Base-by-base conservation (phyloP, 2,888 invertebrate genomes). In the Spodoptera littoralis region DNA sequence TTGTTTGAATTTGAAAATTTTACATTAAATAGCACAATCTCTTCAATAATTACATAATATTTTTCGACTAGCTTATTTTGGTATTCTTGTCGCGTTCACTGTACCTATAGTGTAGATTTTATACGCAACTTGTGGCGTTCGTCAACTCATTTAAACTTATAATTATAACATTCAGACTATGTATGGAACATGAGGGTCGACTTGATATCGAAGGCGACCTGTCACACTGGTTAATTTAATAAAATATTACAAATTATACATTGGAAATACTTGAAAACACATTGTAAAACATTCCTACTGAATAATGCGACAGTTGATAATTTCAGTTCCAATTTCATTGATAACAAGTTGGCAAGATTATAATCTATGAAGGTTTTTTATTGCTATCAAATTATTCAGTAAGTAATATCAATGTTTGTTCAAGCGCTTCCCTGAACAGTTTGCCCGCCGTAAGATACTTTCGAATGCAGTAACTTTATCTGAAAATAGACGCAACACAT, bases 61-160 rank as follows among this genome's bases (percentile, higher is more conserved):
- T 36, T 70, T 67, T 73, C 61, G 77, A 78, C 77, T 78, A 78
- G 79, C 55, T 76, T 74, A 30, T 78, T 79, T 78, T 79, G 77
- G 79, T 78, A 76, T 63, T 57, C 18, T 47, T 48, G 58, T 61
- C 59, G 61, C 64, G 72, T 65, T 57, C 12, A 43, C 49, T 56
- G 24, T 46, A 52, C 36, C 36, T 36, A 8, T 36, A 51, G 55
- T 3, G 54, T 11, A 22, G 43, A 44, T 36, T 27, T 42, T 65
- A 51, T 51, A 53, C 59, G 63, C 72, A 72, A 66, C 60, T 45
- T 30, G 8, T 24, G 57, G 58, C 69, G 59, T 55, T 72, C 58
- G 71, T 71, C 65, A 71, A 71, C 45, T 68, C 70, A 73, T 74
- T 73, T 74, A 70, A 65, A 74, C 73, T 70, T 73, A 62, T 69